phyloP scores from a whole-genome alignment of 2,113 vertebrate species.

The Phalacrocorax carbo region DNA sequence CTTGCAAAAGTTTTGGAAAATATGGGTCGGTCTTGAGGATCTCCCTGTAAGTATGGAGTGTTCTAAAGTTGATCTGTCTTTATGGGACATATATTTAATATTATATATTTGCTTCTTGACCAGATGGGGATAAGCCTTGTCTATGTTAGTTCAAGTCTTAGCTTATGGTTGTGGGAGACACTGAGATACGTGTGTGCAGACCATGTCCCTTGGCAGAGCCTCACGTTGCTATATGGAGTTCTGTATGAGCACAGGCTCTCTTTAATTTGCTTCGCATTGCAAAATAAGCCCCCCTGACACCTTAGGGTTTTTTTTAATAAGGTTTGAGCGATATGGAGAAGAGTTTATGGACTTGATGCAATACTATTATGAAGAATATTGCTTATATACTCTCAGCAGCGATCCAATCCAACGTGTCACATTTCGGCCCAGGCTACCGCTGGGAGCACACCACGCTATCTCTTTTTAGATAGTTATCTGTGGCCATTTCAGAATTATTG shows the following conservation, averaged over 20 bases:
- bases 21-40: background rate
- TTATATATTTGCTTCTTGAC: background rate
- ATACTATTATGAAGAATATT: background rate
- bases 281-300: background rate
- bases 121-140: background rate
- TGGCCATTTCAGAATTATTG: background rate
- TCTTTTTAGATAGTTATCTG: background rate
- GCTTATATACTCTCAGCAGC: background rate
- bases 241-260: background rate
- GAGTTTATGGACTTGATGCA: background rate
- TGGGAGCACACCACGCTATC: background rate
- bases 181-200: background rate
- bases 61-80: background rate
- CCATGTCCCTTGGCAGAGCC: background rate
- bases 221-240: fast-evolving
- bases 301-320: background rate
- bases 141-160: background rate
- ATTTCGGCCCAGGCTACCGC: background rate
- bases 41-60: background rate
- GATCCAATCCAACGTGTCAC: background rate
- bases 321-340: background rate
- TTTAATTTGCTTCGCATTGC: background rate
- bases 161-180: background rate
- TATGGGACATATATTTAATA: background rate
- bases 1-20: background rate